phyloP scores from a whole-genome alignment of 2,888 invertebrate genomes.

The Campopleginae sp. region DNA sequence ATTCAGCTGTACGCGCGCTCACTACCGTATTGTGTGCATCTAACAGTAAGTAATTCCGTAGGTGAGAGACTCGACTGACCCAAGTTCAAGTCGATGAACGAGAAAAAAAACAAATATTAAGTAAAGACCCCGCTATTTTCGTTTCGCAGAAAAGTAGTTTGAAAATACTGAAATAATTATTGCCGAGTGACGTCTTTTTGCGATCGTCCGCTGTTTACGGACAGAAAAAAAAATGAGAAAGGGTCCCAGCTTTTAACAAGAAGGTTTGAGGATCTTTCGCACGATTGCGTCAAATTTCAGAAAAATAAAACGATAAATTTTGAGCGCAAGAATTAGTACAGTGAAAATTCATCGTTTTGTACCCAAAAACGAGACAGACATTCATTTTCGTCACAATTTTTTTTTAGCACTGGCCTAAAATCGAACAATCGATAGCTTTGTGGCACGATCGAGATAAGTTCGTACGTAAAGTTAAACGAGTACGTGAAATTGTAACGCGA shows the following conservation, averaged over 20 bases:
- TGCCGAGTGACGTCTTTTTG: not conserved
- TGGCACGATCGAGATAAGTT: slow-evolving; percentile 17
- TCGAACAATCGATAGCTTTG: slow-evolving; percentile 63
- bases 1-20: slow-evolving; percentile 35
- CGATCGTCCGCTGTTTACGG: not conserved
- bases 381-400: slow-evolving; percentile 55
- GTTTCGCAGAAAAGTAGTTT: not conserved
- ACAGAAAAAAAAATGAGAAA: not conserved
- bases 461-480: slow-evolving; percentile 53
- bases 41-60: slow-evolving; percentile 39
- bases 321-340: not conserved
- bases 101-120: slow-evolving; percentile 19
- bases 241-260: not conserved
- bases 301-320: not conserved
- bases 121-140: not conserved
- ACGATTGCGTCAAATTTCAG: not conserved
- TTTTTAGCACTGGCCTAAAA: slow-evolving; percentile 72
- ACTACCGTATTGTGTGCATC: not conserved
- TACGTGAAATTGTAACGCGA: slow-evolving; percentile 62
- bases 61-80: slow-evolving; percentile 23
- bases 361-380: slow-evolving; percentile 54
- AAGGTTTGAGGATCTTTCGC: not conserved
- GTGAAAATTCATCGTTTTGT: slow-evolving; percentile 63
- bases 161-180: slow-evolving; percentile 3
- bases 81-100: slow-evolving; percentile 10